Percentiles rank a stretch among this genome's conserved stretches.
phyloP scores from a whole-genome alignment of 2,888 invertebrate genomes.

The Ecdyonurus torrentis region DNA sequence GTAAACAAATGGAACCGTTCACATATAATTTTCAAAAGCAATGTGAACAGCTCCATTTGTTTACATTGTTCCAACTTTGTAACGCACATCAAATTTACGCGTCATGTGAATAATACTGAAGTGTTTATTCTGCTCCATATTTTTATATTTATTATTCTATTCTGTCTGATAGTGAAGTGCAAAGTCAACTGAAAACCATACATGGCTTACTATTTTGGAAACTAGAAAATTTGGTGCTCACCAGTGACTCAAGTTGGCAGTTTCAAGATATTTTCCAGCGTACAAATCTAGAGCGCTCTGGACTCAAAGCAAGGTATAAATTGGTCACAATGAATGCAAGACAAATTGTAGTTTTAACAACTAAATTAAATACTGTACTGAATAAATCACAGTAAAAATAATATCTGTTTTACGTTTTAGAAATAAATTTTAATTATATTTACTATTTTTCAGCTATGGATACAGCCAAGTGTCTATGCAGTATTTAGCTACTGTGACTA shows the following conservation, averaged over 20 bases:
- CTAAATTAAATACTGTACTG: neutral
- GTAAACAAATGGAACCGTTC: too few species aligned
- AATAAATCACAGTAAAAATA: too few species aligned
- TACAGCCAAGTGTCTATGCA: constrained; percentile 45
- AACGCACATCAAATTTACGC: too few species aligned
- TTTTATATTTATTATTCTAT: neutral
- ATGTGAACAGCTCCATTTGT: too few species aligned
- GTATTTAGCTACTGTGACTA: constrained; percentile 35
- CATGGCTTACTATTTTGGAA: constrained; percentile 25
- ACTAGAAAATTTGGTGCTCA: constrained; percentile 12
- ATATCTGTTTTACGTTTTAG: too few species aligned
- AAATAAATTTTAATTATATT: neutral
- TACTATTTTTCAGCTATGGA: constrained; percentile 31
- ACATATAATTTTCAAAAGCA: too few species aligned
- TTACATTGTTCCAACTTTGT: too few species aligned
- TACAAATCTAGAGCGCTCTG: constrained; percentile 23
- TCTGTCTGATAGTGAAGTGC: constrained; percentile 12
- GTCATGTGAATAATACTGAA: too few species aligned
- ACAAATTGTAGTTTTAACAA: neutral
- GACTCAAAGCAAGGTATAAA: neutral
- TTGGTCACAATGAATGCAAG: neutral
- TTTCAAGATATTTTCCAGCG: constrained; percentile 24
- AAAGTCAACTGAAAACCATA: constrained; percentile 18
- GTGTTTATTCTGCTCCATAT: too few species aligned
- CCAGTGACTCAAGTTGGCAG: constrained; percentile 15